Evolutionary conservation across 1,140 invertebrate species (phyloP), one percentile per base, ranked within the genome.

Genomic region (Aphaenogaster ashmeadi): DNA sequence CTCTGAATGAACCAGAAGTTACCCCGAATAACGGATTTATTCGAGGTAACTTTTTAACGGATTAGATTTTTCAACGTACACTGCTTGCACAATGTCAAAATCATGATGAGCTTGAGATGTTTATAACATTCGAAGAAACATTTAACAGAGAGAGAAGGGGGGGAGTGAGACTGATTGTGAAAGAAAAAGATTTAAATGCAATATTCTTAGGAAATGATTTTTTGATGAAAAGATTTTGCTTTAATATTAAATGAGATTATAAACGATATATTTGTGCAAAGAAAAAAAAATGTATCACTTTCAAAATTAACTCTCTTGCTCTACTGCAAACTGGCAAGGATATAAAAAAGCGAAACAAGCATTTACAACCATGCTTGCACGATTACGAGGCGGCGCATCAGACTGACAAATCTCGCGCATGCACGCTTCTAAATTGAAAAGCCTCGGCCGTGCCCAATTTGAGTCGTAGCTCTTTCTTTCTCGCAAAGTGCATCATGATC

Each of bases 391-490:
- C 27, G 58, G 13, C 3, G 11, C 15, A 58, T 56, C n/a, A 44
- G 21, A 27, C 38, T 69, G 50, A 56, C 27, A 21, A 27, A 44
- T 2, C 21, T 36, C 18, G 50, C 11, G 38, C 21, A 47, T 56
- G 38, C 38, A 81, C 27, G n/a, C 67, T 71, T 71, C 8, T 38
- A 81, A 83, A 72, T 58, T 83, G 11, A 83, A 83, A 83, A 83
- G 52, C 52, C 52, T n/a, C 27, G 50, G 15, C n/a, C 11, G 15
- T 69, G 36, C 47, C n/a, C n/a, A 27, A 1, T 66, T 33, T n/a
- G 2, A 81, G 33, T 71, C n/a, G 18, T 38, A 15, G 9, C 21
- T 27, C n/a, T 66, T 52, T 38, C 27, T 33, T 60, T 27, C 15
- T 72, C 11, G 21, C 8, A 83, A 72, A 83, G 11, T 44, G 15